Evolutionary conservation across 2,797 vertebrate species (phyloP), one percentile per base, ranked within the genome.

Genomic region (Telmatherina bonti): DNA sequence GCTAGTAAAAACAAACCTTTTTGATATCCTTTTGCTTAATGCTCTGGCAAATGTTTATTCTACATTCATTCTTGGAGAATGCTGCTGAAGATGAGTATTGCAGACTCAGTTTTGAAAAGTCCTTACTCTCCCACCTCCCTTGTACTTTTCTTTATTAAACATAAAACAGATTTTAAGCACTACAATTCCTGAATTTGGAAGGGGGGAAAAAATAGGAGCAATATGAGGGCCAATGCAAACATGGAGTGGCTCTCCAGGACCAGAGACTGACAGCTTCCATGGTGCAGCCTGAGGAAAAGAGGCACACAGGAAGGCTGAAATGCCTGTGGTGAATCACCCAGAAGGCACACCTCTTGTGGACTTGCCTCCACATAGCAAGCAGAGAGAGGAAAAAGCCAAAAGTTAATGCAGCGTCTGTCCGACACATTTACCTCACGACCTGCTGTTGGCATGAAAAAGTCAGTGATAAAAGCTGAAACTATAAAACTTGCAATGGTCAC

Each of bases 291-390:
- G 29, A 69, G 67, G 82, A 90, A 91, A 92, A 90, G 90, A 92
- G 82, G 83, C 91, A 74, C 87, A 86, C 80, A 92, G 86, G 75
- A 91, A 86, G 72, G 78, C 74, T 86, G 71, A 86, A 81, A 93
- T 89, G 87, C 84, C 86, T 89, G 86, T 77, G 85, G 86, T 90
- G 90, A 93, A 90, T 91, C 88, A 89, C 73, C 81, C 87, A 91
- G 86, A 93, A 92, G 38, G 90, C 75, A 89, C 89, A 89, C 81
- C 86, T 91, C 89, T 72, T 64, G 33, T 78, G 76, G 77, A 69
- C 74, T 67, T 51, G 47, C 68, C 56, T 84, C 35, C 59, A 69
- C 35, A 73, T 54, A 70, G 66, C 31, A 24, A 63, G 69, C 57
- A 72, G 47, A 58, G 71, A 75, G 72, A 78, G 79, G 75, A 49